Percentiles rank a stretch among this genome's conserved stretches.
Conservation (phyloP, 2,888 invertebrate species). For the Trichogramma evanescens region DNA sequence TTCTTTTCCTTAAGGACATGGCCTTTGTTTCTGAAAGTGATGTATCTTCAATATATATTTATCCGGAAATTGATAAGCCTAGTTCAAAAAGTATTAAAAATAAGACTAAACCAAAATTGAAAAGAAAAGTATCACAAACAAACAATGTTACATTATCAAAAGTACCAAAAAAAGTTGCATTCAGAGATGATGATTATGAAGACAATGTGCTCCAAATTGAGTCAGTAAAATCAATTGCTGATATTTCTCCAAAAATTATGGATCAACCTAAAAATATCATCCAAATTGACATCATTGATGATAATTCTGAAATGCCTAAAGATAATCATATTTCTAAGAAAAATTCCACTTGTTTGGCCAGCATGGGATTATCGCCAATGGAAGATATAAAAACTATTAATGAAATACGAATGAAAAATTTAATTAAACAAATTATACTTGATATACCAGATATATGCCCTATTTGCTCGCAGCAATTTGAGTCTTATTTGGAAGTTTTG, state of each 20-base stretch:
- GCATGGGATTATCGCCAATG: background rate
- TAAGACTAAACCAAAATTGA: background rate
- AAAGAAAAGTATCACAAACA: conserved; percentile 6
- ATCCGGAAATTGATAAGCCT: background rate
- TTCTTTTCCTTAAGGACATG: conserved; percentile 3
- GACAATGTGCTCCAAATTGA: background rate
- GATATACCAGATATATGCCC: conserved; percentile 12
- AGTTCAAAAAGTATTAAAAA: background rate
- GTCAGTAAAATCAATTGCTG: background rate
- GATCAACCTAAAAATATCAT: background rate
- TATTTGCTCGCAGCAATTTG: conserved; percentile 10
- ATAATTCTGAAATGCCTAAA: background rate
- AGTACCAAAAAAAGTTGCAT: conserved; percentile 19
- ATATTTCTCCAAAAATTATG: background rate
- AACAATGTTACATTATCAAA: conserved; percentile 10
- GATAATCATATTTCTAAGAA: background rate
- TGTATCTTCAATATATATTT: conserved; percentile 1
- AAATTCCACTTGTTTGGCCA: background rate
- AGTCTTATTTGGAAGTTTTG: conserved; percentile 8
- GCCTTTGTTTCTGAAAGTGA: conserved; percentile 3
- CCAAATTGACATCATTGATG: conserved; percentile 3
- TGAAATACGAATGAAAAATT: conserved; percentile 7
- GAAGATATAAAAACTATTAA: background rate
- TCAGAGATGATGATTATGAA: conserved; percentile 12
- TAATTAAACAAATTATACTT: conserved; percentile 6